phyloP scores from a whole-genome alignment of 2,888 invertebrate species.

The Oasisia sp. region DNA sequence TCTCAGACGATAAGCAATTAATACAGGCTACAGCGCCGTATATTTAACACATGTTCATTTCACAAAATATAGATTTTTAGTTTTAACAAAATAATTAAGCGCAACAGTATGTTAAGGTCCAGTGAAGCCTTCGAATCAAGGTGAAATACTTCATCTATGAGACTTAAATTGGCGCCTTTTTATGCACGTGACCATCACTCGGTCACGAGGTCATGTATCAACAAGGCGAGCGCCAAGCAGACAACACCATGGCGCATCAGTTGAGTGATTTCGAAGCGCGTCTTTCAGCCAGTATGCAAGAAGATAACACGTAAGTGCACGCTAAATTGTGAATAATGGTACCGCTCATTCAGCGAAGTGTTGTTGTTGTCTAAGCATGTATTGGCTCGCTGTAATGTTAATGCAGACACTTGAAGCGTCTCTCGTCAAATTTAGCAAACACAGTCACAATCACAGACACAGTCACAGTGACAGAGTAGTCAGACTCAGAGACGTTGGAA shows the following conservation, averaged over 20 bases:
- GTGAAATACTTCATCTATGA: neutral
- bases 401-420: neutral
- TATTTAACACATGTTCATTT: neutral
- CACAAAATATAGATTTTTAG: neutral
- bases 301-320: neutral
- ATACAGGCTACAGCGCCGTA: no score
- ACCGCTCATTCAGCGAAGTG: neutral
- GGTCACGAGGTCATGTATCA: neutral
- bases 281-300: constrained; percentile 6
- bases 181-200: neutral
- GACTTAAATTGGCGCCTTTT: neutral
- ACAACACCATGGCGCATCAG: constrained; percentile 4
- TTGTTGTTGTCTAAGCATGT: neutral
- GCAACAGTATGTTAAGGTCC: no score
- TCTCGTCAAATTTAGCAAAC: neutral
- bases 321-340: neutral
- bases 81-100: neutral
- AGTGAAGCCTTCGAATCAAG: no score
- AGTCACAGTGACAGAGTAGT: no score
- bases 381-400: neutral
- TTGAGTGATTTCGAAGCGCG: constrained; percentile 6
- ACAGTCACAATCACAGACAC: no score
- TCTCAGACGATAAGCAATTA: no score
- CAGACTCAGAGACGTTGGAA: no score
- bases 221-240: neutral